These are phyloP conservation scores for Fragum fragum DNA, from an alignment of 2,888 invertebrate species.

Conservation along the genomic window DNA sequence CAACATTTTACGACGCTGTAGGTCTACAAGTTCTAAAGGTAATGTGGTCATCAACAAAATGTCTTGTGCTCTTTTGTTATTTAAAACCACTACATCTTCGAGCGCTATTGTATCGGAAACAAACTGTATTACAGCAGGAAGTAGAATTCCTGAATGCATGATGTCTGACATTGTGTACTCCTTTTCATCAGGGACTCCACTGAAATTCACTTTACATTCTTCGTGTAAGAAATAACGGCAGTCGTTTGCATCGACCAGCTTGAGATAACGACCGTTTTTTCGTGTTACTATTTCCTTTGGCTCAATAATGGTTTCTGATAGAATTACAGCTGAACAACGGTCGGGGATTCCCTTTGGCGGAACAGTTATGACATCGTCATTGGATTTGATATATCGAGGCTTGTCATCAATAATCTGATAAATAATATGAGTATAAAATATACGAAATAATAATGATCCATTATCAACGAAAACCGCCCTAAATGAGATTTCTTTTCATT, in stretches of 20 bases:
- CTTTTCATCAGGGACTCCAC: neutral
- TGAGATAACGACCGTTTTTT: neutral
- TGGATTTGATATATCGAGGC: neutral
- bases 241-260: neutral
- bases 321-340: neutral
- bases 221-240: neutral
- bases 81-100: slow-evolving; percentile 6
- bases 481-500: no score
- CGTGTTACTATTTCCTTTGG: neutral
- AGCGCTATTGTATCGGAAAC: slow-evolving; percentile 1
- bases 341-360: neutral
- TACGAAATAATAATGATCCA: no score
- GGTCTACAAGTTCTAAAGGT: neutral
- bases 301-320: neutral
- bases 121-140: slow-evolving; percentile 7
- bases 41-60: neutral
- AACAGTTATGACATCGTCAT: neutral
- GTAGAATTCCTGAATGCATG: neutral
- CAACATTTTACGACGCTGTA: neutral
- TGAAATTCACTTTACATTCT: neutral
- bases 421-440: no score
- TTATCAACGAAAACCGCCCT: no score
- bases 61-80: slow-evolving; percentile 12
- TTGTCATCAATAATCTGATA: slow-evolving; percentile 16
- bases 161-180: neutral